Conservation (phyloP, 1,140 invertebrate species). For the Protaetia brevitarsis region DNA sequence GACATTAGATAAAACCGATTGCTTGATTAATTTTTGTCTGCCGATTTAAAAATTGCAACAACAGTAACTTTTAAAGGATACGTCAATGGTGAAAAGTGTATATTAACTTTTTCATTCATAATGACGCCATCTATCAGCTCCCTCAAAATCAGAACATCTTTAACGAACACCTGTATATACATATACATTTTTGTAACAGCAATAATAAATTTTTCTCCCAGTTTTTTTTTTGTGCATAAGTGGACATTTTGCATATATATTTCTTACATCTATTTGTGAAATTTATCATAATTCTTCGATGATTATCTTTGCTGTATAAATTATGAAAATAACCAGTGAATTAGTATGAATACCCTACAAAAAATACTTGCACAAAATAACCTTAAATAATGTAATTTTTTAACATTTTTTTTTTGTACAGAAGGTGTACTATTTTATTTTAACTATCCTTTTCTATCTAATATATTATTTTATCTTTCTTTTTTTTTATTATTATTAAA, state of each 20-base stretch:
- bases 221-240: constrained; percentile 1
- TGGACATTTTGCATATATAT: neutral
- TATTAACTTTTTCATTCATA: no score
- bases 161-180: no score
- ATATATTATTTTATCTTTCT: constrained; percentile 18
- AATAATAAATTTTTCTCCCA: constrained; percentile 8
- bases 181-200: no score
- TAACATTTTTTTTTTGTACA: neutral
- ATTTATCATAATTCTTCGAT: neutral
- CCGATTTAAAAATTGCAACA: no score
- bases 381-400: constrained; percentile 10
- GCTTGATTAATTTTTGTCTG: no score
- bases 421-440: constrained; percentile 44
- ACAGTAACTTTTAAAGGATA: no score
- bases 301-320: neutral
- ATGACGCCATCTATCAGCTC: no score
- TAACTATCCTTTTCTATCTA: constrained; percentile 25
- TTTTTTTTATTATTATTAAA: no score
- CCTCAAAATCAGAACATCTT: no score
- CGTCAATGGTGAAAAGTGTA: no score
- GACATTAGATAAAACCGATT: no score
- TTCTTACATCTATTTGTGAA: neutral
- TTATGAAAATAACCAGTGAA: neutral
- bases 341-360: constrained; percentile 17
- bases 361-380: constrained; percentile 21